Conservation (phyloP, 2,797 vertebrate genomes). For the Tachyglossus aculeatus region DNA sequence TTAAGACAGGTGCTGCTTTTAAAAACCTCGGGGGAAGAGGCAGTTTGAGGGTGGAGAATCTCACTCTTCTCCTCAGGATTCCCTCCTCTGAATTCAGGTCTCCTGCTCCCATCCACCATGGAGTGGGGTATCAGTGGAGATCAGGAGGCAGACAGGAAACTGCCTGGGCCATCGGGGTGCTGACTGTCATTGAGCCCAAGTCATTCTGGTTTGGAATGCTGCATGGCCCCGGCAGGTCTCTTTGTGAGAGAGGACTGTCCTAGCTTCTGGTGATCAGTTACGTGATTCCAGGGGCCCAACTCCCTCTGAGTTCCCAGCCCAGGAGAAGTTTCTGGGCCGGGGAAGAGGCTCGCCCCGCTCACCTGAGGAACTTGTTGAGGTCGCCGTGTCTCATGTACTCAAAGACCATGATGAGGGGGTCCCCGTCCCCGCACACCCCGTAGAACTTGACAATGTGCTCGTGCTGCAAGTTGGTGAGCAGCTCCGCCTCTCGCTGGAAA, state of each 20-base stretch:
- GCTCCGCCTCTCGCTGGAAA: constrained; percentile 95
- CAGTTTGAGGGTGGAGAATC: background rate
- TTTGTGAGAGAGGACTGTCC: no score
- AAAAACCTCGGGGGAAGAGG: background rate
- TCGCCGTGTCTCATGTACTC: constrained; percentile 99
- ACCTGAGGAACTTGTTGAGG: constrained; percentile 98
- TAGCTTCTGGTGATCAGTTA: no score
- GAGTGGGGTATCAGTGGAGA: no score
- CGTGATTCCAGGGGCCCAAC: no score
- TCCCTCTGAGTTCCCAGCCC: background rate
- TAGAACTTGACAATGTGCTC: constrained; percentile 98
- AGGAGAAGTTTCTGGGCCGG: background rate
- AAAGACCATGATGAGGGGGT: constrained; percentile 98
- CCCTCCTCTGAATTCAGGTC: background rate
- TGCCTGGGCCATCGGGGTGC: no score
- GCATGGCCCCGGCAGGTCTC: no score
- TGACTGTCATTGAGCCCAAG: no score
- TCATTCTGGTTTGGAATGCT: no score
- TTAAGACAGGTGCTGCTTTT: no score
- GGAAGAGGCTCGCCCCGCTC: background rate
- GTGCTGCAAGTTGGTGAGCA: constrained; percentile 96
- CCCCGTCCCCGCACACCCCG: constrained; percentile 93
- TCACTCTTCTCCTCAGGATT: background rate
- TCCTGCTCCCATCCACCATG: no score
- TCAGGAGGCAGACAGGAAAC: no score